Evolutionary conservation across 2,888 invertebrate species (phyloP).

Genomic region (Drosophila bunnanda): DNA sequence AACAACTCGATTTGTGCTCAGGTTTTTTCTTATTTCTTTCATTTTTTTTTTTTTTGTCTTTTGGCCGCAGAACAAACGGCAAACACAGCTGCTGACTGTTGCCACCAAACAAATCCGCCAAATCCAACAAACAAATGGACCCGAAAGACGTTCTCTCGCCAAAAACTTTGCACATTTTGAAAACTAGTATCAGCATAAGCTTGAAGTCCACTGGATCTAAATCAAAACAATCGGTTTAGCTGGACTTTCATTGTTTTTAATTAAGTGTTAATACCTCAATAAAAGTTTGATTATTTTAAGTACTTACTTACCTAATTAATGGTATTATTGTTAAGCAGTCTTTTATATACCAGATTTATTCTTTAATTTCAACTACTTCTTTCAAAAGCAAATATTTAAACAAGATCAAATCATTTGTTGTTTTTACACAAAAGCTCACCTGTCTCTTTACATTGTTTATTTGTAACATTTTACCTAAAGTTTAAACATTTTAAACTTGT

Average conservation of each 20-base stretch:
- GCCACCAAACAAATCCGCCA: slow-evolving; percentile 48
- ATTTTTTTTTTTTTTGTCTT: slow-evolving; percentile 28
- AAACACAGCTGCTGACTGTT: slow-evolving; percentile 32
- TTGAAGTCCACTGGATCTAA: slow-evolving; percentile 23
- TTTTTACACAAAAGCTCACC: slow-evolving; percentile 5
- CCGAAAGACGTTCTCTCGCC: slow-evolving; percentile 33
- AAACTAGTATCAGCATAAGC: slow-evolving; percentile 33
- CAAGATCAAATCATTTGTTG: not conserved
- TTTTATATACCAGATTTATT: too few species aligned
- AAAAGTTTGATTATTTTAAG: not conserved
- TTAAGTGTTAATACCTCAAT: not conserved
- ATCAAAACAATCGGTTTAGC: slow-evolving; percentile 15
- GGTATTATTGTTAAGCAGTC: not conserved
- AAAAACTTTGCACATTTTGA: slow-evolving; percentile 22
- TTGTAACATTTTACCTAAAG: not conserved
- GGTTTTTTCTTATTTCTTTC: slow-evolving; percentile 12
- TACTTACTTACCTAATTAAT: not conserved
- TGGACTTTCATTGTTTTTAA: not conserved
- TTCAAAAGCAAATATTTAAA: not conserved
- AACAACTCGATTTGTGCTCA: slow-evolving; percentile 49
- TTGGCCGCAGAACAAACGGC: slow-evolving; percentile 50
- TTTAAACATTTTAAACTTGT: not conserved
- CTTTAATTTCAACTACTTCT: not conserved
- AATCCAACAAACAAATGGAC: slow-evolving; percentile 21
- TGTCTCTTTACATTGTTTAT: not conserved